Base-by-base conservation (phyloP, 2,888 invertebrate species). In the Polyploca ridens region DNA sequence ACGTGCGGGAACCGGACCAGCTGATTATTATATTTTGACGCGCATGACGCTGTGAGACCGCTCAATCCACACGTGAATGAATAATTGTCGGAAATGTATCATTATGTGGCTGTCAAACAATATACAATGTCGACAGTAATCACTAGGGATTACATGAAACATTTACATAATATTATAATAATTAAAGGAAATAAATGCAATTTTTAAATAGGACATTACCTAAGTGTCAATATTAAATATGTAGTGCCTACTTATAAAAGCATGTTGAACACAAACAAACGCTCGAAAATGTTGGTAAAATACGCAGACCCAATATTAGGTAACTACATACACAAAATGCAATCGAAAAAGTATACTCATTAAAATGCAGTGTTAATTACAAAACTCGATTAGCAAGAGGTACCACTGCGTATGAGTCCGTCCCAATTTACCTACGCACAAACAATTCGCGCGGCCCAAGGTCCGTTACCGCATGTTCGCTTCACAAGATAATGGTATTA, bases 1-100 rank as follows among this genome's bases (percentile, higher is more conserved):
- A 90, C 88, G 87, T 89, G 87, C 86, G 78, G 69, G 75, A 82
- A 83, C 83, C 81, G 81, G 81, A 81, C 77, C 81, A 79, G 82
- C 82, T 82, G 84, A 83, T 84, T 79, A 84, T 83, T 84, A 79
- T 79, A 83, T 84, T 86, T 84, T 83, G 87, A 86, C 85, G 86
- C 83, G 76, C 70, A 76, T 71, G 27, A 27, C 27, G 74, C 66
- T 75, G 75, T 79, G 74, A 75, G 71, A 78, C 81, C 80, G 78
- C 66, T 71, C 68, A 70, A 70, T 41, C 13, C 27, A 11, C 16
- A 61, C 33, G 46, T 46, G 49, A 64, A 54, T 77, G 49, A 64
- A 54, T 77, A 74, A 76, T 74, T 74, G 71, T 61, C 80, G 78
- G 75, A 78, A 76, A 71, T 66, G 64, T 54, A 54, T 63, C 65